Evolutionary conservation across 1,140 invertebrate genomes (phyloP).

Genomic region (Goniozus legneri): DNA sequence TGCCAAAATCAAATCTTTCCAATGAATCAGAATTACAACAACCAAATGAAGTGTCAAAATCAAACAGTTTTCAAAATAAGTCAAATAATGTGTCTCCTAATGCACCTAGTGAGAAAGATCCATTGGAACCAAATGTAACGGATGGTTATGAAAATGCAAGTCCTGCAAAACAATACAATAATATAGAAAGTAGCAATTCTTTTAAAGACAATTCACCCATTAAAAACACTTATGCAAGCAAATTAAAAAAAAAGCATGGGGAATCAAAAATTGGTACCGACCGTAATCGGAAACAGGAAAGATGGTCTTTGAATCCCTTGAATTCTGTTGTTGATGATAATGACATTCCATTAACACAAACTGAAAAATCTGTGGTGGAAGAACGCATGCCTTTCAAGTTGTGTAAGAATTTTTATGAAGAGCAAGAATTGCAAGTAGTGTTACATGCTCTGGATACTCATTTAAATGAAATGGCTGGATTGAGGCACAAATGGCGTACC

Average conservation of each 20-base stretch:
- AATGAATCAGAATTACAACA: neutral
- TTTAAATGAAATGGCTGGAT: constrained; percentile 25
- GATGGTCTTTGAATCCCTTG: constrained; percentile 10
- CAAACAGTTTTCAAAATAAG: constrained; percentile 2
- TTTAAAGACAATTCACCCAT: neutral
- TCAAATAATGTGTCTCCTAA: neutral
- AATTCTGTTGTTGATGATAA: constrained; percentile 12
- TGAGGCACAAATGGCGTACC: constrained; percentile 17
- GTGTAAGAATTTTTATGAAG: constrained; percentile 12
- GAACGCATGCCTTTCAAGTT: constrained; percentile 16
- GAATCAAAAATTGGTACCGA: neutral
- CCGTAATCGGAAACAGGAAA: constrained; percentile 6
- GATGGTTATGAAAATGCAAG: neutral
- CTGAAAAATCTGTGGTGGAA: constrained; percentile 1
- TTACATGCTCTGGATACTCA: constrained; percentile 18
- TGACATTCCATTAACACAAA: constrained; percentile 20
- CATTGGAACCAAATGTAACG: neutral
- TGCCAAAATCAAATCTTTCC: neutral
- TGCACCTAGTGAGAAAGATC: too few relatives aligned
- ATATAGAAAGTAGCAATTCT: neutral
- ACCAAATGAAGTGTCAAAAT: neutral
- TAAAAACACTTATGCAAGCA: neutral
- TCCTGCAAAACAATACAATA: neutral
- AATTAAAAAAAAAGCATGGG: neutral
- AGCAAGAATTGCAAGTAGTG: constrained; percentile 16